A percentile compares a stretch with the other conserved stretches of the same genome.
phyloP scores from a whole-genome alignment of 2,888 invertebrate genomes.

The Eurytoma californica region DNA sequence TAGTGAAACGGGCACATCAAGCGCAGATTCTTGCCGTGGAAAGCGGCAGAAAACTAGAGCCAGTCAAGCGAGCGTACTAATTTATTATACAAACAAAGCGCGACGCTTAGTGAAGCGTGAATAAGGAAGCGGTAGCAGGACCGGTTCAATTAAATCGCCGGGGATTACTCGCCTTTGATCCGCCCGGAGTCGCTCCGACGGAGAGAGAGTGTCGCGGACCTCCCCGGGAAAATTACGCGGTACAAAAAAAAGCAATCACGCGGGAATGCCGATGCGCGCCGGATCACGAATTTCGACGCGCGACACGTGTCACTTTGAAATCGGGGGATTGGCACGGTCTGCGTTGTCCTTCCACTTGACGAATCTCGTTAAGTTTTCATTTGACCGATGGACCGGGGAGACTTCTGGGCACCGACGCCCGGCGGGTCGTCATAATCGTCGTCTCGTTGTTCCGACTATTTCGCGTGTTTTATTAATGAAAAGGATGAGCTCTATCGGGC shows the following conservation, averaged over 20 bases:
- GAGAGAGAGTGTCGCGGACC: slow-evolving; percentile 64
- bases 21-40: slow-evolving; percentile 17
- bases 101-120: slow-evolving; percentile 51
- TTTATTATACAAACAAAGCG: slow-evolving; percentile 56
- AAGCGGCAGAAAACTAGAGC: slow-evolving; percentile 14
- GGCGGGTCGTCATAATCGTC: not conserved
- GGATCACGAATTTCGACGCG: slow-evolving; percentile 9
- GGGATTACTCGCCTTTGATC: slow-evolving; percentile 65
- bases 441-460: not conserved
- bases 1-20: slow-evolving; percentile 24
- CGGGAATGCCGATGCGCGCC: slow-evolving; percentile 64
- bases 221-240: slow-evolving; percentile 60
- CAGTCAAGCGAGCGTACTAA: slow-evolving; percentile 51
- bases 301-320: slow-evolving; percentile 56
- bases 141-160: slow-evolving; percentile 54
- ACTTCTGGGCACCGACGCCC: not conserved
- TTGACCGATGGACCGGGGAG: slow-evolving; percentile 63
- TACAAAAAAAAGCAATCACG: slow-evolving; percentile 73
- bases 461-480: slow-evolving; percentile 40
- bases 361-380: slow-evolving; percentile 72
- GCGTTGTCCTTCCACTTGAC: slow-evolving; percentile 57
- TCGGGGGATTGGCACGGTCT: slow-evolving; percentile 29
- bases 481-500: not conserved
- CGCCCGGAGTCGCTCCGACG: slow-evolving; percentile 64
- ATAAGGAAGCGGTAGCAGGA: slow-evolving; percentile 48